Base-by-base conservation (phyloP, 2,797 vertebrate genomes). In the Sarcophilus harrisii region DNA sequence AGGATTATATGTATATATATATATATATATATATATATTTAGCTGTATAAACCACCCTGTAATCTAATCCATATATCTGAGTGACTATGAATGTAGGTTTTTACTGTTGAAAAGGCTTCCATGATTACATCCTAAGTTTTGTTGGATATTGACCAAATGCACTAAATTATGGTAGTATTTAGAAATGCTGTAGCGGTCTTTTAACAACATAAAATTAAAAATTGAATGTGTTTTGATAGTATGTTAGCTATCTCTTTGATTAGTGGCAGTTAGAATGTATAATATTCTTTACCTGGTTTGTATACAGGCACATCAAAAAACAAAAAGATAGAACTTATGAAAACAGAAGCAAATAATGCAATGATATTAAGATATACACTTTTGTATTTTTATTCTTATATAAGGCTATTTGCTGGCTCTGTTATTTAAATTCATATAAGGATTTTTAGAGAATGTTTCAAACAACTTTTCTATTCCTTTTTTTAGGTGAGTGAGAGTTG, bases 341-440 rank as follows among this genome's bases (percentile, higher is more conserved):
- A 99, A 99, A 99, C 99, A 99, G 99, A 99, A 99, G 99, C 99
- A 99, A 99, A 99, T 99, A 99, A 99, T 99, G 99, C 99, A 99
- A 99, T 99, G 99, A 99, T 99, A 99, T 97, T 99, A 99, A 99
- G 99, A 99, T 99, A 99, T 99, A 98, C 98, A 99, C 99, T 99
- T 99, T 99, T 99, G 99, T 99, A 99, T 99, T 99, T 99, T 99
- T 99, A 99, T 99, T 99, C 99, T 99, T 99, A 98, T 99, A 99
- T 99, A 99, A 99, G 99, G 99, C 99, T 99, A 99, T 99, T 99
- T 99, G 99, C 99, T 99, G 99, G 99, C 99, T 99, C 99, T 99
- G 99, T 99, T 99, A 99, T 99, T 99, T 99, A 99, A 99, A 99
- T 99, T 99, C 99, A 55, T 10, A 55, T 38, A 21, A 73, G n/a